These are phyloP conservation scores for Arizona elegans DNA, from an alignment of 2,113 vertebrate genomes.

Conservation along the genomic window DNA sequence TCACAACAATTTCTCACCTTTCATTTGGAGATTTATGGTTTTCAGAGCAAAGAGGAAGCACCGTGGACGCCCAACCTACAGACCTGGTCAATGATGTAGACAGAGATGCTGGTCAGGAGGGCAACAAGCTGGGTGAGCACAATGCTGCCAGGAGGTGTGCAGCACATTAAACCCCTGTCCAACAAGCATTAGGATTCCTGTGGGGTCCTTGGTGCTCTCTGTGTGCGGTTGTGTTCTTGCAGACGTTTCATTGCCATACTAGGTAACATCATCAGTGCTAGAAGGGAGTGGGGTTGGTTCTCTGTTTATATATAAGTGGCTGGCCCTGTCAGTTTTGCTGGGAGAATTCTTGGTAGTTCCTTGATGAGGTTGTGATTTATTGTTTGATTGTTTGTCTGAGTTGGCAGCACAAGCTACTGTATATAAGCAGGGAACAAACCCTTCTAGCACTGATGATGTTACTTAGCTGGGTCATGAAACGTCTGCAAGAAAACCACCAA, in stretches of 20 bases:
- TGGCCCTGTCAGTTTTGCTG: not conserved
- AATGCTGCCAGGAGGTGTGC: not conserved
- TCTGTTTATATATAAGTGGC: not conserved
- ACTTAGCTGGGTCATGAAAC: no score
- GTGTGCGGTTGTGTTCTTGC: not conserved
- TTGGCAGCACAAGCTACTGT: not conserved
- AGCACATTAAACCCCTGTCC: not conserved
- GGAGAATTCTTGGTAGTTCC: not conserved
- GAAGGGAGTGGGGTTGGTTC: not conserved
- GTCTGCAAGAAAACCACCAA: no score
- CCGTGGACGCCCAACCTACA: no score
- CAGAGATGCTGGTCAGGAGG: not conserved
- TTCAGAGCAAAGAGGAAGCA: not conserved
- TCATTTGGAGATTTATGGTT: not conserved
- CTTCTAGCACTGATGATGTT: no score
- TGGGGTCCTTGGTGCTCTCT: not conserved
- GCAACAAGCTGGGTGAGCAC: not conserved
- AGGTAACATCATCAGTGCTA: not conserved
- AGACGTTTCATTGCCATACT: not conserved
- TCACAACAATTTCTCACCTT: not conserved
- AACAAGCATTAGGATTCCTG: not conserved
- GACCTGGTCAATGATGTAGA: not conserved
- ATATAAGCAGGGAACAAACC: not conserved
- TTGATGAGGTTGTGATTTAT: not conserved
- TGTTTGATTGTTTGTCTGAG: not conserved